Evolutionary conservation across 2,113 vertebrate species (phyloP).

Genomic region (Grallaria varia): DNA sequence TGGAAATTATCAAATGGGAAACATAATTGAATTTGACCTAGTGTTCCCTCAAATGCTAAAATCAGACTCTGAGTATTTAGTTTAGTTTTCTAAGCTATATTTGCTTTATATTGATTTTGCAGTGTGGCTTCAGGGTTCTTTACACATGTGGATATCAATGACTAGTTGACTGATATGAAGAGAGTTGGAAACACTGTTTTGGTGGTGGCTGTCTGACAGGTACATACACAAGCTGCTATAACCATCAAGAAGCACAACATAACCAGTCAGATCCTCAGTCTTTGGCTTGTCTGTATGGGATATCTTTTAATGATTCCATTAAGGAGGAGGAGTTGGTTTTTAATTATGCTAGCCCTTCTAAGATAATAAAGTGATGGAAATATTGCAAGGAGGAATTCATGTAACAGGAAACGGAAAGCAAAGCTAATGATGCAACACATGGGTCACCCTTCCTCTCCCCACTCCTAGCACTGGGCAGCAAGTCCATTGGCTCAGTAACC

Average conservation of each 20-base stretch:
- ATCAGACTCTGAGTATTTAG: conserved; percentile 5
- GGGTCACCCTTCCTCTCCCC: background rate
- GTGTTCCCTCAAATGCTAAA: conserved; percentile 29
- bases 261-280: background rate
- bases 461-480: background rate
- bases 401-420: background rate
- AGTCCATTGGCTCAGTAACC: background rate
- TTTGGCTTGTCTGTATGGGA: background rate
- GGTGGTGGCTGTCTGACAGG: background rate
- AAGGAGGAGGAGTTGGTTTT: background rate
- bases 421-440: background rate
- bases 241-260: background rate
- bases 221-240: background rate
- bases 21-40: background rate
- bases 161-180: background rate
- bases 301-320: background rate
- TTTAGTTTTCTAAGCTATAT: conserved; percentile 40
- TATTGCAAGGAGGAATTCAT: background rate
- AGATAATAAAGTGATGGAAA: background rate
- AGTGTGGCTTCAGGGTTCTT: conserved; percentile 10
- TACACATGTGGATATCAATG: conserved; percentile 24
- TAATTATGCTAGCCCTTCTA: background rate
- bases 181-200: background rate
- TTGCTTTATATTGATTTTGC: conserved; percentile 57
- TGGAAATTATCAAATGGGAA: background rate